Evolutionary conservation across 2,888 invertebrate genomes (phyloP), one percentile per base, ranked within the genome.

Genomic region (Tuta absoluta): DNA sequence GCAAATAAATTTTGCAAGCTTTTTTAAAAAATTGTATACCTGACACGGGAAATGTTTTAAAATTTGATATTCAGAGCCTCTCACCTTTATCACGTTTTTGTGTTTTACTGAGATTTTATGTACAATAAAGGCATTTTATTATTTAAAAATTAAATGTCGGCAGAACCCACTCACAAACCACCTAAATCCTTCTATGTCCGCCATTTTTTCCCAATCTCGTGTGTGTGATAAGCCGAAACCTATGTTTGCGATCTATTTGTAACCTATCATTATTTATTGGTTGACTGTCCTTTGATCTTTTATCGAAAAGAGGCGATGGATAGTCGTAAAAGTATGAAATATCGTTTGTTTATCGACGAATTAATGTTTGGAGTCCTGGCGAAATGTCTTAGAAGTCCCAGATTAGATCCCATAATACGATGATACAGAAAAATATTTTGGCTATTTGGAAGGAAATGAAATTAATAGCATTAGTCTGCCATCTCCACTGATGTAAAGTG

Each of bases 211-310:
- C 53, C 62, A 58, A 38, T 41, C 24, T 23, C 11, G 51, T 51
- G 58, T 19, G 51, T 51, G 58, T 14, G 56, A 57, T 64, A 62
- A 56, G 65, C 37, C 62, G 48, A 61, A 37, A 41, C 4, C 17
- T 19, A 45, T 65, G 62, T 65, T 57, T 45, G 41, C 41, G 24
- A n/a, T 65, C 11, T 57, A 49, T 41, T 56, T 63, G 37, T 12
- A 45, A 45, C 45, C 17, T 37, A 17, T 37, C 24, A 49, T 63
- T 58, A 63, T 63, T 63, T 63, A 63, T 63, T 49, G 24, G 67
- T 59, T 63, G 65, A 67, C 66, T 66, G 65, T 65, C 65, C 62
- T 66, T 67, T 67, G 57, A 69, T 63, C 33, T 49, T 28, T 33
- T 19, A 12, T 48, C 56, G 7, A 10, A 61, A 17, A 28, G n/a